Evolutionary conservation across 1,140 invertebrate genomes (phyloP).

Genomic region (Ceratina australensis): DNA sequence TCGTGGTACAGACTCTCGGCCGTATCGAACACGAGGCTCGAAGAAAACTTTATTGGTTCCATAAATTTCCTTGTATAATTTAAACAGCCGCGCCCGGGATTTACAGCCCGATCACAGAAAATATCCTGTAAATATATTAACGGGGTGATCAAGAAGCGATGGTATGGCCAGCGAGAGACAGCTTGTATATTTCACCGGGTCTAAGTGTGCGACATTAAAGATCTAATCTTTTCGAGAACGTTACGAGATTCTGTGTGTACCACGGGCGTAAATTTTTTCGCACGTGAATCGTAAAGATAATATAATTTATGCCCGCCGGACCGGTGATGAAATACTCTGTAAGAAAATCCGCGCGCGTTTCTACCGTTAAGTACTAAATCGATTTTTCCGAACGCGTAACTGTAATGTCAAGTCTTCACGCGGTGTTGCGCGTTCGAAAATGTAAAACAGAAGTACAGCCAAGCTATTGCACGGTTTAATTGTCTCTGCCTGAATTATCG

Average conservation of each 20-base stretch:
- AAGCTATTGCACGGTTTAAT: too few species aligned
- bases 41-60: slow-evolving; percentile 14
- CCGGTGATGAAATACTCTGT: background rate
- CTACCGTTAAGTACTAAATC: slow-evolving; percentile 3
- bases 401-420: background rate
- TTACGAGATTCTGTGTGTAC: slow-evolving; percentile 12
- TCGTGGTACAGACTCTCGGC: too few species aligned
- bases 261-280: background rate
- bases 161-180: slow-evolving; percentile 11
- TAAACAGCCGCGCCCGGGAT: slow-evolving; percentile 28
- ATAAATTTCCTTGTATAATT: slow-evolving; percentile 33
- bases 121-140: slow-evolving; percentile 39
- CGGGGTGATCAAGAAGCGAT: slow-evolving; percentile 11
- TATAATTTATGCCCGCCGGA: slow-evolving; percentile 10
- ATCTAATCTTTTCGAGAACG: slow-evolving; percentile 34
- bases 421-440: background rate
- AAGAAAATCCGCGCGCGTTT: slow-evolving; percentile 4
- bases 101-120: slow-evolving; percentile 34
- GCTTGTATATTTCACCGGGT: slow-evolving; percentile 10
- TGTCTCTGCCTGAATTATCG: too few species aligned
- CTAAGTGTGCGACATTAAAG: slow-evolving; percentile 35
- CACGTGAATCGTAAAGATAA: slow-evolving; percentile 4
- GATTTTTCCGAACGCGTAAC: background rate
- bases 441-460: too few species aligned
- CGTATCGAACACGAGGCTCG: too few species aligned